Evolutionary conservation across 2,888 invertebrate species (phyloP).

Genomic region (Eupithecia exiguata): DNA sequence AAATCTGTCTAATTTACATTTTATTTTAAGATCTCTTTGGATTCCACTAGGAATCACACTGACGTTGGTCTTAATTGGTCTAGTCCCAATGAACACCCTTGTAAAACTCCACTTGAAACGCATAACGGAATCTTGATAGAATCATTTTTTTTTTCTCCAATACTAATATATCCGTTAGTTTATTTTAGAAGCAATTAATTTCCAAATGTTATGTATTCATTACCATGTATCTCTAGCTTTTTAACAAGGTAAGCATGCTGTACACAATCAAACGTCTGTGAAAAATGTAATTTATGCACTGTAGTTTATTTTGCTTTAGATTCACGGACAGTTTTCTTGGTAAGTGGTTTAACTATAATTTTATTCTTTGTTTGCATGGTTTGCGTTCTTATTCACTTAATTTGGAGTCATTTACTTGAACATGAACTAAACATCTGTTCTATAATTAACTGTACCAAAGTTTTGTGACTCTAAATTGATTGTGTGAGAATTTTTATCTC

Average conservation of each 20-base stretch:
- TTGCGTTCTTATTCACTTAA: background rate
- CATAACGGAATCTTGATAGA: background rate
- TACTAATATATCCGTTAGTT: background rate
- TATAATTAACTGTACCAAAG: background rate
- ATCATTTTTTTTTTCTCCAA: slow-evolving; percentile 1
- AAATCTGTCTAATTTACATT: background rate
- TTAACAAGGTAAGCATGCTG: slow-evolving; percentile 64
- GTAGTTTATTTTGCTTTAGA: slow-evolving; percentile 60
- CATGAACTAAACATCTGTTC: background rate
- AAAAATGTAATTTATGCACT: slow-evolving; percentile 50
- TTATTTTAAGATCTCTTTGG: background rate
- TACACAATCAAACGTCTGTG: slow-evolving; percentile 53
- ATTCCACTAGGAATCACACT: background rate
- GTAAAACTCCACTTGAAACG: background rate
- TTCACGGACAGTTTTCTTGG: slow-evolving; percentile 58
- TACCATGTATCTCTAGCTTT: slow-evolving; percentile 39
- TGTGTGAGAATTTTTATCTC: background rate
- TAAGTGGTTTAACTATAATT: slow-evolving; percentile 54
- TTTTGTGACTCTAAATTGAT: slow-evolving; percentile 15
- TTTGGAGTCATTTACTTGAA: background rate
- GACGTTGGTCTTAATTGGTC: background rate
- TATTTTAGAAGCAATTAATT: background rate
- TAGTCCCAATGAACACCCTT: background rate
- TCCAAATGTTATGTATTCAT: slow-evolving; percentile 30
- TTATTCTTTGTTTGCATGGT: slow-evolving; percentile 38